Base-by-base conservation (phyloP, 1,140 invertebrate species). In the Diorhabda sublineata region DNA sequence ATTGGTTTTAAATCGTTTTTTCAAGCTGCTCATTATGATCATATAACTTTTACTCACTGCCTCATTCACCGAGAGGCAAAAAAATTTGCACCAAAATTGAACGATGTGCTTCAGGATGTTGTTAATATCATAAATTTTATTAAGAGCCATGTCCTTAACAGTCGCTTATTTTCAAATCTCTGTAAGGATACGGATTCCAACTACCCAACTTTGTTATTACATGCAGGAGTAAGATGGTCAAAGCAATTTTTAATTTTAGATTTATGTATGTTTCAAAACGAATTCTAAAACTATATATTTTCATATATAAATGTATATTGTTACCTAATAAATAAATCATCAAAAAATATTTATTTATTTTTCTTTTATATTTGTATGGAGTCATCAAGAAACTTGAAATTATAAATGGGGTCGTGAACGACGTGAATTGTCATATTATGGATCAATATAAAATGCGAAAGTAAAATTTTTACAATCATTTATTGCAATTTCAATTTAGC, bases 1-100 rank as follows among this genome's bases (percentile, higher is more conserved):
- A 75, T 73, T 74, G 77, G 78, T 74, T 72, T 74, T 69, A 71
- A 66, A 73, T 61, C 70, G 71, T 73, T 71, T 73, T 42, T 71
- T 73, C 42, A 69, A 69, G 66, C 61, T 73, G 61, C 61, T 69
- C 42, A 60, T 68, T 42, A 72, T 69, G 67, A 74, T 70, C 68
- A 72, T 73, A 66, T 72, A 58, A 72, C 68, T 64, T 72, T 72
- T 70, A 68, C 68, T 45, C 61, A 70, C 43, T 72, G 68, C 52
- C 64, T 70, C 43, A 74, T 72, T 69, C 64, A 68, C 61, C 68
- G 65, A 74, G 68, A 74, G 66, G 73, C 67, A 52, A 71, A 72
- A 73, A 68, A 71, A 71, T 66, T 67, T 65, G 69, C 26, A 73
- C 61, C 69, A 66, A 69, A 70, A 70, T 70, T 70, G 41, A 70